Conservation (phyloP, 2,113 vertebrate species). For the Lepisosteus oculatus region DNA sequence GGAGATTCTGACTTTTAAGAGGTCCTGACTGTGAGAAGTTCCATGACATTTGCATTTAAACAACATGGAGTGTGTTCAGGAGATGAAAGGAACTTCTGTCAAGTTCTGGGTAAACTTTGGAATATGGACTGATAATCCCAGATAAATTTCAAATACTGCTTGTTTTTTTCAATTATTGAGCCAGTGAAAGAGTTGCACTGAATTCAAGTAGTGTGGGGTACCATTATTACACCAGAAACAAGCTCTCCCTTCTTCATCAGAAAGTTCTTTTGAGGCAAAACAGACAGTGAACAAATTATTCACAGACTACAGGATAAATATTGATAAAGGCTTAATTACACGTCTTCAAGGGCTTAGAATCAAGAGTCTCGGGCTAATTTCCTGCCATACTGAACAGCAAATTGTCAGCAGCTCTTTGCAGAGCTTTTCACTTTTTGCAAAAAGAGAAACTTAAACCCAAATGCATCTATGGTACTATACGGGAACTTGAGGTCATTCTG, state of each 20-base stretch:
- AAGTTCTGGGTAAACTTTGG: conserved; percentile 15
- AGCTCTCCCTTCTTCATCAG: conserved; percentile 53
- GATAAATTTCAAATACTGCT: conserved; percentile 38
- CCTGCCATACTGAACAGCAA: conserved; percentile 54
- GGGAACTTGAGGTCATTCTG: neutral
- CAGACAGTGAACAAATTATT: conserved; percentile 69
- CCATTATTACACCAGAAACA: conserved; percentile 41
- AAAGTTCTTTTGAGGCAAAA: conserved; percentile 50
- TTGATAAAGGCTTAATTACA: conserved; percentile 69
- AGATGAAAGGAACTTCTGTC: conserved; percentile 35
- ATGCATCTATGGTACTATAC: neutral
- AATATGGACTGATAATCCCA: conserved; percentile 55
- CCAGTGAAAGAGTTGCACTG: conserved; percentile 34
- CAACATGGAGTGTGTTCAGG: conserved; percentile 41
- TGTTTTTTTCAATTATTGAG: conserved; percentile 21
- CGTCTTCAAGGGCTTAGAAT: conserved; percentile 29
- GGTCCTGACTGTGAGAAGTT: too few relatives aligned
- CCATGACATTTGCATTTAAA: too few relatives aligned
- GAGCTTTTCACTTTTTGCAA: conserved; percentile 54
- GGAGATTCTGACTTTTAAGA: too few relatives aligned
- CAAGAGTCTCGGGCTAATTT: conserved; percentile 55
- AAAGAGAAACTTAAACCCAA: conserved; percentile 25
- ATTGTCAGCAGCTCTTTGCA: conserved; percentile 53
- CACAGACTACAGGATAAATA: conserved; percentile 66
- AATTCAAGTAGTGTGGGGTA: conserved; percentile 41